Percentiles rank a stretch among this genome's conserved stretches.
These are phyloP conservation scores for Theristicus caerulescens DNA, from an alignment of 2,113 vertebrate genomes.

Conservation along the genomic window DNA sequence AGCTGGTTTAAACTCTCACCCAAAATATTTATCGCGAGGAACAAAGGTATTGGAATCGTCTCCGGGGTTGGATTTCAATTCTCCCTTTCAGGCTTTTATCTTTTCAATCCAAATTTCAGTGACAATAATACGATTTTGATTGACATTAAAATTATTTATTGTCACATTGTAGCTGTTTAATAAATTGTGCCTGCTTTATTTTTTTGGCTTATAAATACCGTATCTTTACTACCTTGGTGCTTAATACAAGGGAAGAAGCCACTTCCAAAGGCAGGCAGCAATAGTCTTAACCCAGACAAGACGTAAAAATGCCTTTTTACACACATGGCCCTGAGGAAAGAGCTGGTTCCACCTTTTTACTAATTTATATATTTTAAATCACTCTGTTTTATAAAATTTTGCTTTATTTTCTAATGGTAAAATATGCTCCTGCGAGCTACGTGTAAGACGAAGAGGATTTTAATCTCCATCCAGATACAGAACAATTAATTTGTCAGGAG, in stretches of 20 bases:
- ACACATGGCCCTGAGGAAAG: neutral
- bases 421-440: neutral
- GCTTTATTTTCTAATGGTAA: neutral
- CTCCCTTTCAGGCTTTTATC: conserved; percentile 53
- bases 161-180: conserved; percentile 63
- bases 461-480: neutral
- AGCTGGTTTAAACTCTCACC: conserved; percentile 51
- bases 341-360: neutral
- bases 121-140: conserved; percentile 67
- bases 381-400: neutral
- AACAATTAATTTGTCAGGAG: neutral
- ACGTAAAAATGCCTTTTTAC: neutral
- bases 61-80: conserved; percentile 33
- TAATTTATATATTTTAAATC: conserved; percentile 23
- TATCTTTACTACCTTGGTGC: conserved; percentile 44
- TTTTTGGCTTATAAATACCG: conserved; percentile 36
- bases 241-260: conserved; percentile 31
- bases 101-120: conserved; percentile 63
- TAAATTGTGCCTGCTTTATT: conserved; percentile 62
- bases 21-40: conserved; percentile 54
- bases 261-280: conserved; percentile 8
- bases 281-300: neutral
- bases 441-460: neutral
- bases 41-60: conserved; percentile 51
- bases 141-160: conserved; percentile 73